Conservation (phyloP, 2,113 vertebrate genomes). For the Eira barbara region DNA sequence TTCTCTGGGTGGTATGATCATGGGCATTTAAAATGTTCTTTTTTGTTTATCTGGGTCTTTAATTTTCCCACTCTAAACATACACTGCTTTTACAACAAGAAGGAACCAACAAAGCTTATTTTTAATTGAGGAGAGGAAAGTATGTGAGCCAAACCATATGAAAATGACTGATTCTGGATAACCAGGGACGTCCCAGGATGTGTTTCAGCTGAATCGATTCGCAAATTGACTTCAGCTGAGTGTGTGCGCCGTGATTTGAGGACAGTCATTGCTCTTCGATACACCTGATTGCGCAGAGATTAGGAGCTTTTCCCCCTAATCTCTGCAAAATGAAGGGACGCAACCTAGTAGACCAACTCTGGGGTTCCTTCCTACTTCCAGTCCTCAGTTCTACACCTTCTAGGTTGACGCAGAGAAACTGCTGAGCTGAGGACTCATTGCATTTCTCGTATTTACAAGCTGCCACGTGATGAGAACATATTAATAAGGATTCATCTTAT, state of each 20-base stretch:
- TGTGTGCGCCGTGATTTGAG: not conserved
- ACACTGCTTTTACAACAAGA: not conserved
- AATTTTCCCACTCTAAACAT: not conserved
- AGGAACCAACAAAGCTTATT: not conserved
- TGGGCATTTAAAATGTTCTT: not conserved
- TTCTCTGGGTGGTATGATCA: not conserved
- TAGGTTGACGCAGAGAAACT: not conserved
- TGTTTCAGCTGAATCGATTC: not conserved
- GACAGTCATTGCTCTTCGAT: not conserved
- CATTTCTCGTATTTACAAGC: not conserved
- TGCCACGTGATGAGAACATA: not conserved
- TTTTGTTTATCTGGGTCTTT: not conserved
- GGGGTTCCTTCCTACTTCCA: not conserved
- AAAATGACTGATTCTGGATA: not conserved
- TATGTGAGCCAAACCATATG: not conserved
- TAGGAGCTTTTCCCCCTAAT: not conserved
- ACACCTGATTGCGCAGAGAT: not conserved
- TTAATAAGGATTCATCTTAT: not conserved
- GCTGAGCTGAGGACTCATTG: not conserved
- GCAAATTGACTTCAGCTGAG: not conserved
- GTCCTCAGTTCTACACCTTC: not conserved
- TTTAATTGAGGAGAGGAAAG: conserved; percentile 26
- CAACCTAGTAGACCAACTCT: not conserved
- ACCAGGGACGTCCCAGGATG: not conserved
- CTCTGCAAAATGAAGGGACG: not conserved